These are phyloP conservation scores for Hippocampus barbouri DNA, from an alignment of 2,113 vertebrate genomes.

Conservation along the genomic window DNA sequence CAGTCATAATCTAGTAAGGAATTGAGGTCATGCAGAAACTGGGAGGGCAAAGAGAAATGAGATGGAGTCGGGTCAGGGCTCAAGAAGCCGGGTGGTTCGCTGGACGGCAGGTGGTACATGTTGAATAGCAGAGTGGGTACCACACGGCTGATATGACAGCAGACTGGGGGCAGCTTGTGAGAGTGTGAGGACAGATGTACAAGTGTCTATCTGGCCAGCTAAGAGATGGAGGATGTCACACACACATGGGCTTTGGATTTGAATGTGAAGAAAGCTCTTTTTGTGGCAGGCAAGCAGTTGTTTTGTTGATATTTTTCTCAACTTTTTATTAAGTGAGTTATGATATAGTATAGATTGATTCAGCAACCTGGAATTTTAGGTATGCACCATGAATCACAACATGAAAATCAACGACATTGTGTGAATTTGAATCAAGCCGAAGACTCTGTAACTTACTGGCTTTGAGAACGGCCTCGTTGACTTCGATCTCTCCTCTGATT, in stretches of 20 bases:
- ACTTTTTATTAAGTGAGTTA: background rate
- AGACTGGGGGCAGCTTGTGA: conserved; percentile 21
- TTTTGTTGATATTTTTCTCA: background rate
- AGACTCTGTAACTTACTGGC: conserved; percentile 74
- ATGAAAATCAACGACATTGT: no score
- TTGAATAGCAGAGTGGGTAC: conserved; percentile 49
- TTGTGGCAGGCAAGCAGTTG: background rate
- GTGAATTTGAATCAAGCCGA: background rate
- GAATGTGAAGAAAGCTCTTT: background rate
- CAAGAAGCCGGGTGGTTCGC: conserved; percentile 9
- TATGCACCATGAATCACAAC: background rate
- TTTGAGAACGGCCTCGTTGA: conserved; percentile 84
- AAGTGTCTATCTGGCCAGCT: background rate
- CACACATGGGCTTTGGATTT: background rate
- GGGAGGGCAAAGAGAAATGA: background rate
- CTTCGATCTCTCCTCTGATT: conserved; percentile 82
- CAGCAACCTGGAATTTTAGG: background rate
- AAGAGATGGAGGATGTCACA: background rate
- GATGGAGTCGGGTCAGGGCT: conserved; percentile 33
- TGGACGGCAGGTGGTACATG: conserved; percentile 56
- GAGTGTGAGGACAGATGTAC: conserved; percentile 27
- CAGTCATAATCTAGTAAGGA: conserved; percentile 60
- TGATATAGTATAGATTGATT: background rate
- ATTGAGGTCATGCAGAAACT: conserved; percentile 33
- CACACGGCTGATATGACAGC: background rate